Percentiles rank a stretch among this genome's conserved stretches.
phyloP scores from a whole-genome alignment of 2,113 vertebrate species.

The Chloroceryle aenea region DNA sequence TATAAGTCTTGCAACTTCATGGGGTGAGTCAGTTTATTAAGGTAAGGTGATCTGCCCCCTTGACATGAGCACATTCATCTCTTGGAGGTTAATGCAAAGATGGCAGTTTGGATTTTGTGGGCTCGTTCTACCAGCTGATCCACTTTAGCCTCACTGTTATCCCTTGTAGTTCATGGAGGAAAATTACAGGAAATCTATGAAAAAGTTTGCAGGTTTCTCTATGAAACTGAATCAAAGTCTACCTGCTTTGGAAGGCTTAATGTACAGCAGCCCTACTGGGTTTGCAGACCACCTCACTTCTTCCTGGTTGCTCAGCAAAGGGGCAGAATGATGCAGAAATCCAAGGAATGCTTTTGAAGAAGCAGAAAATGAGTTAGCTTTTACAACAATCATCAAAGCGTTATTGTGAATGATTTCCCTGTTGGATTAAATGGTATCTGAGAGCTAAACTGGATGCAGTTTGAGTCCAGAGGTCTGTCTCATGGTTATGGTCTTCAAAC shows the following conservation, averaged over 20 bases:
- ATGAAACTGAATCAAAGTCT: background rate
- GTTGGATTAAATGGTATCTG: background rate
- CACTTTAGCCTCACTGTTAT: background rate
- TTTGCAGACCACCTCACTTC: background rate
- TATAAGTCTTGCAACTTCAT: background rate
- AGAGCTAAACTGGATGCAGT: conserved; percentile 3
- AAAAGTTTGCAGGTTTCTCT: background rate
- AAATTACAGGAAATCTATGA: background rate
- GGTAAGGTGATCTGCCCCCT: background rate
- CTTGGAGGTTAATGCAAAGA: background rate
- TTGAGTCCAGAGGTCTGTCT: background rate
- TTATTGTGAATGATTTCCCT: conserved; percentile 13
- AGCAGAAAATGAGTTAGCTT: background rate
- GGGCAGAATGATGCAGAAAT: background rate
- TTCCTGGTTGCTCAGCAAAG: background rate
- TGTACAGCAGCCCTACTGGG: background rate
- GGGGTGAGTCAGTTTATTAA: background rate
- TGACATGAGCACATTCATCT: background rate
- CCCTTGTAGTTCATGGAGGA: background rate
- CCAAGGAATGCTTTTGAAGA: background rate
- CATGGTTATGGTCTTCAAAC: background rate
- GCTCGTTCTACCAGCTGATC: background rate
- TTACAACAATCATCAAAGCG: conserved; percentile 7
- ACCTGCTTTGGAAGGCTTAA: background rate
- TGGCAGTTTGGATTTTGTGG: background rate